phyloP scores from a whole-genome alignment of 2,113 vertebrate genomes.

The Mormyrus lacerda region DNA sequence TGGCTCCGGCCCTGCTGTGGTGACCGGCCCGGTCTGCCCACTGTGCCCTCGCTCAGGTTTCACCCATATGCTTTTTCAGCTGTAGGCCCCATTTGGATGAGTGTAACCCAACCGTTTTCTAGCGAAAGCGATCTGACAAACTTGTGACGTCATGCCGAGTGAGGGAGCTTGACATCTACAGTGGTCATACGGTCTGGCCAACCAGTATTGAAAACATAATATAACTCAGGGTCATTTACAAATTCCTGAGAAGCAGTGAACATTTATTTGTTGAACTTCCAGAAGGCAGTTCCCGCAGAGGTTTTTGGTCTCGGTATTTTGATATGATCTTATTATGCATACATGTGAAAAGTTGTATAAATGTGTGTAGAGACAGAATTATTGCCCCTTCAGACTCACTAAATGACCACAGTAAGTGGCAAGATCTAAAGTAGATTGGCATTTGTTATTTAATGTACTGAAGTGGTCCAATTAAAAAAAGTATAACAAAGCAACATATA shows the following conservation, averaged over 20 bases:
- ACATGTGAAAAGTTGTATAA: neutral
- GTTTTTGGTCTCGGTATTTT: neutral
- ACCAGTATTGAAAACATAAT: neutral
- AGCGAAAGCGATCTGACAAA: constrained; percentile 29
- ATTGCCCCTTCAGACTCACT: neutral
- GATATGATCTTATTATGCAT: neutral
- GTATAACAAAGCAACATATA: neutral
- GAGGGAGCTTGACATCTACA: neutral
- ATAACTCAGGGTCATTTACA: neutral
- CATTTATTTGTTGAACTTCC: neutral
- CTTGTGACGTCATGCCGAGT: constrained; percentile 8
- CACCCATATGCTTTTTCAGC: constrained; percentile 8
- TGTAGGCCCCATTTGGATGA: constrained; percentile 10
- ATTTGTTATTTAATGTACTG: neutral
- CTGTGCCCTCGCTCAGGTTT: constrained; percentile 46
- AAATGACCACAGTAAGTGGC: neutral
- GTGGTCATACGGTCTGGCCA: neutral
- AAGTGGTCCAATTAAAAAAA: neutral
- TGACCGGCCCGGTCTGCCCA: neutral
- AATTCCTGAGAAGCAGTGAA: neutral
- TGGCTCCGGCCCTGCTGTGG: neutral
- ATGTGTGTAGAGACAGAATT: neutral
- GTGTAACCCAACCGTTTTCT: constrained; percentile 31
- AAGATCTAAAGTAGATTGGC: neutral
- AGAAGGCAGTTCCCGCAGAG: neutral